These are phyloP conservation scores for Clunio marinus DNA, from an alignment of 2,888 invertebrate genomes.

Conservation along the genomic window DNA sequence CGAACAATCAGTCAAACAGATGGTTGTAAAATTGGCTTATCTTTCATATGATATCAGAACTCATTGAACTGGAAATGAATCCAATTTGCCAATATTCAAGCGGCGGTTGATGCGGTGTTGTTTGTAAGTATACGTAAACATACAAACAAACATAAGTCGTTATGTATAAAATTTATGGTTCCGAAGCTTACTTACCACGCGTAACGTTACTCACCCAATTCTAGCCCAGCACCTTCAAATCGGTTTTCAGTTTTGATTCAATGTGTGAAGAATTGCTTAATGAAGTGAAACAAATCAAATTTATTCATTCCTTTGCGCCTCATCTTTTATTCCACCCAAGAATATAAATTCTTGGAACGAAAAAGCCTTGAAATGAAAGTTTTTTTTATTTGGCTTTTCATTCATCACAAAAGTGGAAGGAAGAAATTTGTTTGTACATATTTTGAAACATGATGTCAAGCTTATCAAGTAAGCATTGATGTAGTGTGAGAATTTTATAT, in stretches of 20 bases:
- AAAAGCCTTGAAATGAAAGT: neutral
- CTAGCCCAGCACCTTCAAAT: neutral
- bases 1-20: slow-evolving; percentile 38
- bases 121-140: no score
- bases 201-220: no score
- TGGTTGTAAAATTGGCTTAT: slow-evolving; percentile 36
- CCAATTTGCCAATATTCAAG: slow-evolving; percentile 34
- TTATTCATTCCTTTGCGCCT: neutral
- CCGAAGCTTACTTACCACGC: no score
- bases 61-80: slow-evolving; percentile 39
- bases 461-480: slow-evolving; percentile 4
- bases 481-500: neutral
- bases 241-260: no score
- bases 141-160: no score
- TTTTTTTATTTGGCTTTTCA: neutral
- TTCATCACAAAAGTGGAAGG: neutral
- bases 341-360: neutral
- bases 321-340: neutral
- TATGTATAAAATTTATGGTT: neutral
- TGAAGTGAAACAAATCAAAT: slow-evolving; percentile 11
- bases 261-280: slow-evolving; percentile 8
- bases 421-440: neutral
- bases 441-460: slow-evolving; percentile 13
- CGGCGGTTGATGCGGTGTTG: neutral
- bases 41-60: slow-evolving; percentile 15